Conservation (phyloP, 2,113 vertebrate genomes). For the Xenus cinereus region DNA sequence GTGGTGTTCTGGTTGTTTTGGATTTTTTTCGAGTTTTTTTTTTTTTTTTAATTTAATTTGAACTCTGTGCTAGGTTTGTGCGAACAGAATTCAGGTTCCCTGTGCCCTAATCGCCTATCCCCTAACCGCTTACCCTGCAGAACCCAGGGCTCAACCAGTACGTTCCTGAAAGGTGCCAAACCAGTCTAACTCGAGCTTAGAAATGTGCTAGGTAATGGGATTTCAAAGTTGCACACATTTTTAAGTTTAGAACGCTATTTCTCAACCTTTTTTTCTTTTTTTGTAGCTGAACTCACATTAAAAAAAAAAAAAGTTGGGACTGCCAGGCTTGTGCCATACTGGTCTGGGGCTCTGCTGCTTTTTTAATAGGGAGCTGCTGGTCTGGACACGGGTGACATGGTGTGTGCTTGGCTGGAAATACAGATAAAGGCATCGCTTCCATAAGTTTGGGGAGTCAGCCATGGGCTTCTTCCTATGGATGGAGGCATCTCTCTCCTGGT, state of each 20-base stretch:
- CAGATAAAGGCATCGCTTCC: neutral
- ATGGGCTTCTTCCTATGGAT: neutral
- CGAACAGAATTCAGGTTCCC: neutral
- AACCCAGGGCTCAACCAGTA: neutral
- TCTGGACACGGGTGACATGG: neutral
- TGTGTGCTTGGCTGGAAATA: neutral
- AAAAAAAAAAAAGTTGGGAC: neutral
- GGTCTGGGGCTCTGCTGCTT: neutral
- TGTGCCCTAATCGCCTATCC: neutral
- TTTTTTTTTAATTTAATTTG: no score
- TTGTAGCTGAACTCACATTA: neutral
- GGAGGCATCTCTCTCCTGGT: neutral
- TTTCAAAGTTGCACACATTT: neutral
- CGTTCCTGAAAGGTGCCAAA: slow-evolving; percentile 34
- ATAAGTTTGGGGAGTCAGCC: neutral
- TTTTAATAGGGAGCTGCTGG: neutral
- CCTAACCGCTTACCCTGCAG: neutral
- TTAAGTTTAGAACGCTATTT: neutral
- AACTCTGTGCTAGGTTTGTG: neutral
- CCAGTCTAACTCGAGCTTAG: slow-evolving; percentile 45
- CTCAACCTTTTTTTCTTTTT: neutral
- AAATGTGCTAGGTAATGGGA: slow-evolving; percentile 26
- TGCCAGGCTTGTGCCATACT: neutral
- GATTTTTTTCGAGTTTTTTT: neutral
- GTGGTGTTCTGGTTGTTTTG: neutral